Base-by-base conservation (phyloP, 2,888 invertebrate species). In the Phytoseiulus persimilis region DNA sequence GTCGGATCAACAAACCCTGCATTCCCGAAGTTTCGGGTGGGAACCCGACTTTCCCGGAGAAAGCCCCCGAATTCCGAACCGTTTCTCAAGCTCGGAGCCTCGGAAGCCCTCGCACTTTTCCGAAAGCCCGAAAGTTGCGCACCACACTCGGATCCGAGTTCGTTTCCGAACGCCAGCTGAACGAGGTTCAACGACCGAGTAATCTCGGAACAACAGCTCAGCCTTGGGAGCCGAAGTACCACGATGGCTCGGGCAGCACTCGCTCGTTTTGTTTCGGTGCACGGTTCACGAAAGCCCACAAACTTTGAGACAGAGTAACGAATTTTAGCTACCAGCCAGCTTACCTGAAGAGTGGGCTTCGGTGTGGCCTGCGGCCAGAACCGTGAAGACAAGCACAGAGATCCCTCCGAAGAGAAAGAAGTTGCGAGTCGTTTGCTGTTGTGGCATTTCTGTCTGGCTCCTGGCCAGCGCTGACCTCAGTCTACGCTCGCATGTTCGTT, bases 161-260 rank as follows among this genome's bases (percentile, higher is more conserved):
- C 2, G 23, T 65, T 65, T 65, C 23, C 65, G 65, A 2, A 65
- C 14, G 28, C 65, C 65, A 65, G 65, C 65, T 65, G 65, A 65
- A 65, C 65, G 65, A 65, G 65, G 65, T 65, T 65, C 65, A 65
- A 65, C 65, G 65, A 65, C 65, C 65, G 65, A 65, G 65, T 65
- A 65, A 14, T 65, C 65, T 65, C 65, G 65, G 65, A 14, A 65
- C 65, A 65, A 28, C 65, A 28, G 65, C 14, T 14, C 65, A 18
- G 65, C 65, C 65, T 28, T 2, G 14, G 65, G 65, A 65, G 18
- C 65, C 28, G 65, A 65, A 65, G 65, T 65, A 65, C 65, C 28
- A 65, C 28, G 14, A 23, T 65, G 5, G 65, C 18, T 28, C 65
- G 28, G 65, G 11, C 65, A 28, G 28, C 14, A 18, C 18, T 65